Percentiles rank a stretch among this genome's conserved stretches.
These are phyloP conservation scores for Todus mexicanus DNA, from an alignment of 2,797 vertebrate species.

Conservation along the genomic window DNA sequence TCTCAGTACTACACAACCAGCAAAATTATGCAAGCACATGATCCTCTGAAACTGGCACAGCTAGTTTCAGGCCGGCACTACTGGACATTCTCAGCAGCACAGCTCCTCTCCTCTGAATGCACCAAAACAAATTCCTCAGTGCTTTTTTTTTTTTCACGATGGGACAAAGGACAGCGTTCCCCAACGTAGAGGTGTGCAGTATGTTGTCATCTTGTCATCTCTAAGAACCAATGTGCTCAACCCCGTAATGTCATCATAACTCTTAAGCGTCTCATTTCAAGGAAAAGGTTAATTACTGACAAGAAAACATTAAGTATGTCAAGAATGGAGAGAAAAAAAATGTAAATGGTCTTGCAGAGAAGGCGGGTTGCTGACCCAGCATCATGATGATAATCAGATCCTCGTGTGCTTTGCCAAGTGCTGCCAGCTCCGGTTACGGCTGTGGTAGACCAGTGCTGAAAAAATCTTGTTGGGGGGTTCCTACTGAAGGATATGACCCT, in stretches of 20 bases:
- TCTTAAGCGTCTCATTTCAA: slow-evolving; percentile 30
- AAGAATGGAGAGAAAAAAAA: not conserved
- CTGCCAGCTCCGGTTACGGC: not conserved
- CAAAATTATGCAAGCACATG: not conserved
- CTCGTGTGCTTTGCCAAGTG: not conserved
- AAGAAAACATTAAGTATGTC: slow-evolving; percentile 28
- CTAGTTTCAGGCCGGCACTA: not conserved
- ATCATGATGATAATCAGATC: not conserved
- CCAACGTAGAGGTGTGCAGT: not conserved
- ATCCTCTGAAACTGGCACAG: not conserved
- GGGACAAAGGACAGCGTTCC: not conserved
- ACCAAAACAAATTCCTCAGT: not conserved
- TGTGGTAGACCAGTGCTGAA: not conserved
- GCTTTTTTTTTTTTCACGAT: not conserved
- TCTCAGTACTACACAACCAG: not conserved
- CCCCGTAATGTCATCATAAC: slow-evolving; percentile 7
- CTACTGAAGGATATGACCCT: not conserved
- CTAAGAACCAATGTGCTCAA: not conserved
- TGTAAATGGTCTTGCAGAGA: not conserved
- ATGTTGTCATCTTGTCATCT: not conserved
- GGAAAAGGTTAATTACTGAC: slow-evolving; percentile 50
- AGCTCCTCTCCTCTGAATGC: not conserved
- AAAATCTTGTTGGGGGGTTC: not conserved
- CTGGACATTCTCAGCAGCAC: not conserved
- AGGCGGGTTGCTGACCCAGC: slow-evolving; percentile 13